A percentile compares a stretch with the other conserved stretches of the same genome.
Conservation (phyloP, 1,140 invertebrate genomes). For the Triops cancriformis region DNA sequence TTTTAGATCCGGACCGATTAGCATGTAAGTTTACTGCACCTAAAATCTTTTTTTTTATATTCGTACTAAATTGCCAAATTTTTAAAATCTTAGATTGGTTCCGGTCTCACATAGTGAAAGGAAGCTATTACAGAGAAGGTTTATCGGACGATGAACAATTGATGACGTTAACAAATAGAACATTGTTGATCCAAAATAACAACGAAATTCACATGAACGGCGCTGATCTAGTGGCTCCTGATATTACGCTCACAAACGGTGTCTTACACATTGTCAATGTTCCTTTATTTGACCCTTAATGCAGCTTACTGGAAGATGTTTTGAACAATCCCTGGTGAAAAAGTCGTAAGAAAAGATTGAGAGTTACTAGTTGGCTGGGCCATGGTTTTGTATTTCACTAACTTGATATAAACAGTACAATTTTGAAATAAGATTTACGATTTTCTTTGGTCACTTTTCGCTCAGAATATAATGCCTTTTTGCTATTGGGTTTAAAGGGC, state of each 20-base stretch:
- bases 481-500: too few relatives aligned
- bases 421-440: too few relatives aligned
- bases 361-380: too few relatives aligned
- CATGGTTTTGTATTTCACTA: too few relatives aligned
- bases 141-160: slow-evolving; percentile 21
- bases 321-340: too few relatives aligned
- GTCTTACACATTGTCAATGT: slow-evolving; percentile 39
- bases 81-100: slow-evolving; percentile 7
- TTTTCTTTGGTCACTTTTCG: too few relatives aligned
- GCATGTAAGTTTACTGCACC: background rate
- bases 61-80: too few relatives aligned
- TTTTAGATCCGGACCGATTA: background rate
- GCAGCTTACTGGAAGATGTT: background rate
- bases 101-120: background rate
- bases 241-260: slow-evolving; percentile 39
- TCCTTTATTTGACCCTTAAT: background rate
- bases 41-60: too few relatives aligned
- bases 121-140: background rate
- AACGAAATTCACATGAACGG: slow-evolving; percentile 20
- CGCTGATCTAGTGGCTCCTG: slow-evolving; percentile 26
- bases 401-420: too few relatives aligned
- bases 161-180: slow-evolving; percentile 11
- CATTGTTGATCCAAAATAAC: slow-evolving; percentile 12
- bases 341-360: too few relatives aligned
- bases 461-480: too few relatives aligned